Evolutionary conservation across 2,797 vertebrate species (phyloP), one percentile per base, ranked within the genome.

Genomic region (Lepus oiostolus): DNA sequence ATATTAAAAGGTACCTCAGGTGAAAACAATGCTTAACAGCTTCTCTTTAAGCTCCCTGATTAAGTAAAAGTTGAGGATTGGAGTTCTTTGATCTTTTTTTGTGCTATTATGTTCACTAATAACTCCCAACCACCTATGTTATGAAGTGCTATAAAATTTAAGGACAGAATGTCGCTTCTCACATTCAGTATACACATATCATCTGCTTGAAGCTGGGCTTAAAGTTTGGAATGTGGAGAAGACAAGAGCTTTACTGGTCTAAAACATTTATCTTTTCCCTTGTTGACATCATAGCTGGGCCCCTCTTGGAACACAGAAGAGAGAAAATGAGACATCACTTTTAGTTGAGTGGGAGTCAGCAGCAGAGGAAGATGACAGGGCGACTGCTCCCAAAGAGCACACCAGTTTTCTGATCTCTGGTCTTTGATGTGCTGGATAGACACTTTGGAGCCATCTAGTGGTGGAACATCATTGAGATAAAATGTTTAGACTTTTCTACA

Each of bases 361-460:
- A 65, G 60, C 14, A 24, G 68, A 88, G 81, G 94, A 96, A 93
- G 93, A 94, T 77, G 89, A 70, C 74, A 14, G 89, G 62, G 50
- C 62, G 54, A 68, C 10, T 42, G 63, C 50, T 95, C 54, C 70
- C 14, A 38, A 76, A 89, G 54, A 38, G 11, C 52, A 26, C 3
- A 91, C 80, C 54, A 70, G 2, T 93, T 91, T 91, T 82, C 72
- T 26, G 12, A 32, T 84, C 67, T 26, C 60, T 42, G 47, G 47
- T 21, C 65, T 94, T 32, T 82, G 30, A 5, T 17, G 19, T 7
- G 26, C 28, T 84, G 67, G 32, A 75, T 26, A 96, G 88, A 94
- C 94, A 74, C 93, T 92, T 17, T 93, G 90, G 97, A 95, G 97
- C 96, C 97, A 97, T 91, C 97, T 97, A 97, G 97, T 94, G 97